Percentiles rank a stretch among this genome's conserved stretches.
Conservation (phyloP, 1,140 invertebrate genomes). For the Pseudomyrmex pallidus region DNA sequence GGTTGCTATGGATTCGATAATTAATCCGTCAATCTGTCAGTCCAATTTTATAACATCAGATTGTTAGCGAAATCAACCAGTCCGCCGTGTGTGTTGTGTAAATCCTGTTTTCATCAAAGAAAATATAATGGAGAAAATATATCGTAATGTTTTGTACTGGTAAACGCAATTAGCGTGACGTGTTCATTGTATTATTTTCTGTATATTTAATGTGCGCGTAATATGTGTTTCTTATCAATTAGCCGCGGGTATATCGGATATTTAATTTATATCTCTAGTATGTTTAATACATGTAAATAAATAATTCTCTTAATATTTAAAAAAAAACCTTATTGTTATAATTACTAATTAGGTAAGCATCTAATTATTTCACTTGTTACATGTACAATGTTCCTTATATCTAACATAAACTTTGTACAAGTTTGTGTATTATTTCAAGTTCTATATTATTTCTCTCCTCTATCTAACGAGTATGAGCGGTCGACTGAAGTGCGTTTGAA, state of each 20-base stretch:
- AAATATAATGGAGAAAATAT: not conserved
- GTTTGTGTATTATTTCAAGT: too few species aligned
- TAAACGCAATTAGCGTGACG: not conserved
- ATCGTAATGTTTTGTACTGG: not conserved
- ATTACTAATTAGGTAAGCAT: too few species aligned
- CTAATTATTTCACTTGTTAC: too few species aligned
- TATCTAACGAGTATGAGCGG: too few species aligned
- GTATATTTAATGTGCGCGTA: not conserved
- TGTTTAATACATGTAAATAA: not conserved
- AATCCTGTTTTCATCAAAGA: conserved; percentile 18
- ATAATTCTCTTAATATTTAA: not conserved
- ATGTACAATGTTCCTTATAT: too few species aligned
- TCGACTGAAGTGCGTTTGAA: too few species aligned
- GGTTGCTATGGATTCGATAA: conserved; percentile 60
- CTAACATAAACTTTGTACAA: too few species aligned
- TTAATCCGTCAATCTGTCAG: conserved; percentile 39
- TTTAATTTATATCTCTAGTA: not conserved
- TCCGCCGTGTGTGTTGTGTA: not conserved
- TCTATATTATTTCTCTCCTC: too few species aligned
- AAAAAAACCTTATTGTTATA: too few species aligned
- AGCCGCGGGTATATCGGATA: not conserved
- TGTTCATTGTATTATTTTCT: conserved; percentile 17
- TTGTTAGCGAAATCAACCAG: conserved; percentile 15
- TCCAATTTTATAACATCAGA: conserved; percentile 36
- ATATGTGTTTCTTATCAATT: not conserved